Evolutionary conservation across 2,113 vertebrate genomes (phyloP).

Genomic region (Neotragus moschatus): DNA sequence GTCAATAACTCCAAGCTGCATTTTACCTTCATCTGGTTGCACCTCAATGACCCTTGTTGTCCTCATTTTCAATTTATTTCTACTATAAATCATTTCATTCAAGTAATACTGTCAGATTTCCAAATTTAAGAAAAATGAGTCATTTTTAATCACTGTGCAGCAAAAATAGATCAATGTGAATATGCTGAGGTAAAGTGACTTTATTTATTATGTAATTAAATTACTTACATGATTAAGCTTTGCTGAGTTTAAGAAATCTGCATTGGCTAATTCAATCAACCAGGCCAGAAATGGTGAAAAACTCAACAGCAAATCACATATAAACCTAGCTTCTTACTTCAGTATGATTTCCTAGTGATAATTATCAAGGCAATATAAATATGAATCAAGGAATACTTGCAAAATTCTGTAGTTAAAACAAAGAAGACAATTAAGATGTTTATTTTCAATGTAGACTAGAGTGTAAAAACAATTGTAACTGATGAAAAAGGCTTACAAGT

Average conservation of each 20-base stretch:
- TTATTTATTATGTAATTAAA: conserved; percentile 66
- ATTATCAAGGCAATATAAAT: conserved; percentile 62
- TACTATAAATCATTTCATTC: not conserved
- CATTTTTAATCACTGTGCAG: conserved; percentile 5
- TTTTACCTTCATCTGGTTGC: not conserved
- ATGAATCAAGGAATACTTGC: conserved; percentile 31
- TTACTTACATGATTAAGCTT: conserved; percentile 67
- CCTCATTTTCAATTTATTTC: not conserved
- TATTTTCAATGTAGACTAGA: not conserved
- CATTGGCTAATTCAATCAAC: conserved; percentile 56
- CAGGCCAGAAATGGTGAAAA: conserved; percentile 50
- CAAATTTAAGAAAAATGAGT: conserved; percentile 31
- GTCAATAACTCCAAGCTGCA: not conserved
- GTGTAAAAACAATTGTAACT: not conserved
- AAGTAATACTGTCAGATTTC: conserved; percentile 8
- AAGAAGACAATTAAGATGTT: conserved; percentile 33
- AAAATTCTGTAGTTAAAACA: not conserved
- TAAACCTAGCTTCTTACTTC: not conserved
- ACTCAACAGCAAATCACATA: not conserved
- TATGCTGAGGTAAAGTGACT: not conserved
- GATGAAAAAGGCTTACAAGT: not conserved
- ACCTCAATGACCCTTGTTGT: not conserved
- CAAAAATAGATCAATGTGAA: conserved; percentile 20
- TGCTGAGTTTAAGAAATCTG: conserved; percentile 68
- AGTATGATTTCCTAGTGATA: conserved; percentile 33